These are phyloP conservation scores for Gymnodraco acuticeps DNA, from an alignment of 2,797 vertebrate genomes.

Conservation along the genomic window DNA sequence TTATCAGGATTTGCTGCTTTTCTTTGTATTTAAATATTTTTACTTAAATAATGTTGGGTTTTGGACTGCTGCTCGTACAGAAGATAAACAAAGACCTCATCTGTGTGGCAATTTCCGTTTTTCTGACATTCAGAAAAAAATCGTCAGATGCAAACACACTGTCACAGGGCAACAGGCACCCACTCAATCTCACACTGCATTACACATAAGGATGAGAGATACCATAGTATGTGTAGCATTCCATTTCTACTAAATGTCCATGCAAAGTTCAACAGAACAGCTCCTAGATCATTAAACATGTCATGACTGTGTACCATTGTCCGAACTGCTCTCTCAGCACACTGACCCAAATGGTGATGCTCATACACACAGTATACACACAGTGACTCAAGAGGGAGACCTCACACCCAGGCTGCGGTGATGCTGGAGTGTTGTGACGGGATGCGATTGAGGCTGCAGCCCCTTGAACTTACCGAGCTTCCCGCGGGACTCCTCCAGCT, in stretches of 20 bases:
- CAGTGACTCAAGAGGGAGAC: neutral
- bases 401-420: constrained; percentile 14
- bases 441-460: constrained; percentile 10
- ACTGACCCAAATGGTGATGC: constrained; percentile 32
- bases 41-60: neutral
- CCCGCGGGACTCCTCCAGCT: constrained; percentile 96
- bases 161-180: constrained; percentile 14
- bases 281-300: constrained; percentile 2
- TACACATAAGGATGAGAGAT: constrained; percentile 5
- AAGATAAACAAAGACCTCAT: neutral
- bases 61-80: neutral
- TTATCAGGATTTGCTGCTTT: neutral
- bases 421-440: neutral
- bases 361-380: neutral
- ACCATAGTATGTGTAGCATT: neutral
- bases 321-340: constrained; percentile 15
- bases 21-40: neutral
- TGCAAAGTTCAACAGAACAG: constrained; percentile 36
- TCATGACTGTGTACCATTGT: constrained; percentile 17
- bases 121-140: neutral
- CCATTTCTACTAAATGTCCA: neutral
- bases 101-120: neutral
- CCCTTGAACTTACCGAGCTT: constrained; percentile 94
- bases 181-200: constrained; percentile 12
- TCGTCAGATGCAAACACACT: neutral